Evolutionary conservation across 2,888 invertebrate species (phyloP).

Genomic region (Globia sparganii): DNA sequence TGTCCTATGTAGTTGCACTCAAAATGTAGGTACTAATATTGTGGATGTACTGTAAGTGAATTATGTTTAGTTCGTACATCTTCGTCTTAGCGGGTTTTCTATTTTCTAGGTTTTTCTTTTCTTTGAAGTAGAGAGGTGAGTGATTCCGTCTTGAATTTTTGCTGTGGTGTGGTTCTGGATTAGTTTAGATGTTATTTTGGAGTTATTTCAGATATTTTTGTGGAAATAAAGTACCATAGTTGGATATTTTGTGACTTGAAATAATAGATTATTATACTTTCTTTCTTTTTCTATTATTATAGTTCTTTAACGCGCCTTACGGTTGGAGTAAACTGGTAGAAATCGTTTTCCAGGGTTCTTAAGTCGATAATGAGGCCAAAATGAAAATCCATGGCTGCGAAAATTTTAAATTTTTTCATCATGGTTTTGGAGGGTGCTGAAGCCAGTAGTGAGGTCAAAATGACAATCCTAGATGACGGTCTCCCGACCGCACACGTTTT

Average conservation of each 20-base stretch:
- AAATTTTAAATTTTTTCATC: not conserved
- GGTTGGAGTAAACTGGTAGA: not conserved
- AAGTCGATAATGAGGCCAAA: not conserved
- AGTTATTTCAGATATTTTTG: not conserved
- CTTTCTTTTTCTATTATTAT: too few relatives aligned
- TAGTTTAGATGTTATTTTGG: not conserved
- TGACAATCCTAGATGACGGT: not conserved
- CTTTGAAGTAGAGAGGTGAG: not conserved
- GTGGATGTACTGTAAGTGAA: conserved; percentile 15
- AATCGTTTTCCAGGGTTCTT: not conserved
- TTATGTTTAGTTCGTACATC: conserved; percentile 41
- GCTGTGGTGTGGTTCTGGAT: not conserved
- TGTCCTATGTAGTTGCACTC: conserved; percentile 23
- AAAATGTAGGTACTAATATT: conserved; percentile 35
- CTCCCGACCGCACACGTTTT: not conserved
- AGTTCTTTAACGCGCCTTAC: not conserved
- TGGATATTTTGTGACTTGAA: not conserved
- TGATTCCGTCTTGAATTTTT: not conserved
- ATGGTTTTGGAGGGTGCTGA: not conserved
- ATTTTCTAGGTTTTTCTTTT: conserved; percentile 5
- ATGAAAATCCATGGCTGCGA: not conserved
- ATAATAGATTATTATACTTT: not conserved
- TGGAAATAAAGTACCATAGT: not conserved
- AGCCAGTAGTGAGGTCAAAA: not conserved
- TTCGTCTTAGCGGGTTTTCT: conserved; percentile 22